Evolutionary conservation across 2,888 invertebrate genomes (phyloP).

Genomic region (Lasioglossum marginatum): DNA sequence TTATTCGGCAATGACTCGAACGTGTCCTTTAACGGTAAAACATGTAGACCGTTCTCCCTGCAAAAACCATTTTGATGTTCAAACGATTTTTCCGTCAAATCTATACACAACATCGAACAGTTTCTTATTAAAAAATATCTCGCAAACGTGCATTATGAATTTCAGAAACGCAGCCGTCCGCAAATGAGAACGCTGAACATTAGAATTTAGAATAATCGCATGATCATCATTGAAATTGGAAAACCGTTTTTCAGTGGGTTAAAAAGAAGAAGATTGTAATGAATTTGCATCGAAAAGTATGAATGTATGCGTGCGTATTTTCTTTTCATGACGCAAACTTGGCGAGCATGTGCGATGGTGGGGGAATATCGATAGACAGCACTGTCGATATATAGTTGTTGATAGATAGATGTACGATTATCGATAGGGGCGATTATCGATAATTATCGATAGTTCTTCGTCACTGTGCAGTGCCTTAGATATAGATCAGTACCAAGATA

Average conservation of each 20-base stretch:
- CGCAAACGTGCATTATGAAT: background rate
- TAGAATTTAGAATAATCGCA: background rate
- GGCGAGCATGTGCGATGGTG: constrained; percentile 5
- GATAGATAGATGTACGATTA: background rate
- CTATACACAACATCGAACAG: background rate
- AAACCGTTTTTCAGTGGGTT: background rate
- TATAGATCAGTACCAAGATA: too few relatives aligned
- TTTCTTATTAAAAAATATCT: background rate
- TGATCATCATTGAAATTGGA: background rate
- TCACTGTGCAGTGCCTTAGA: constrained; percentile 1
- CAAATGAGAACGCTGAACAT: background rate
- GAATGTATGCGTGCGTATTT: background rate
- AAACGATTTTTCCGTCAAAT: background rate
- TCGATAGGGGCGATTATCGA: background rate
- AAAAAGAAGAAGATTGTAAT: background rate
- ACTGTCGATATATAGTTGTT: too few relatives aligned
- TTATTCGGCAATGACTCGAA: background rate
- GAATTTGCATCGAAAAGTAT: background rate
- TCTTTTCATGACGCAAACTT: constrained; percentile 11
- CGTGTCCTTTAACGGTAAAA: too few relatives aligned
- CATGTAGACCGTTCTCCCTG: background rate
- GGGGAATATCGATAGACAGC: background rate
- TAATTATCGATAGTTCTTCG: background rate
- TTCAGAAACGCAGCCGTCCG: background rate
- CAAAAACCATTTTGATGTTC: background rate